Percentiles rank a stretch among this genome's conserved stretches.
Conservation (phyloP, 2,113 vertebrate genomes). For the Micronycteris hirsuta region DNA sequence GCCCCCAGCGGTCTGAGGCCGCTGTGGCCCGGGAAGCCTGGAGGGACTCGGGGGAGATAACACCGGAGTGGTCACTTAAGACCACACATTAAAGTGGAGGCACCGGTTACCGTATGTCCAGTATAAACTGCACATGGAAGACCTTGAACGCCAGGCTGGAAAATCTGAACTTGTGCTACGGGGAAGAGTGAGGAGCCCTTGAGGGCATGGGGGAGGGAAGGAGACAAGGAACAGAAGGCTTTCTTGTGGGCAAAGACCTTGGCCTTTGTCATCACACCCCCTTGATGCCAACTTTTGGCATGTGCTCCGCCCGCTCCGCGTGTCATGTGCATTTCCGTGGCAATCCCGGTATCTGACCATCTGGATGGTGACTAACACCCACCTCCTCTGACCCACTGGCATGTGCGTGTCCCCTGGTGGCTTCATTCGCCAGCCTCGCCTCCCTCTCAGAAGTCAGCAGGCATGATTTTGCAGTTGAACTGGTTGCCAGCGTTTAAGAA, state of each 20-base stretch:
- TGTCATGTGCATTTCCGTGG: background rate
- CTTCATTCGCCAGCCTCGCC: background rate
- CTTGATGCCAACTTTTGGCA: background rate
- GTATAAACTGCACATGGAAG: rapidly evolving
- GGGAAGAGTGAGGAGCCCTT: background rate
- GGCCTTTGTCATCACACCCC: background rate
- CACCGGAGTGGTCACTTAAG: background rate
- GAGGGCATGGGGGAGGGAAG: background rate
- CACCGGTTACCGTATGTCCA: background rate
- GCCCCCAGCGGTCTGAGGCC: background rate
- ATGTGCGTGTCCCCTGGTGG: background rate
- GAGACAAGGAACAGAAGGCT: background rate
- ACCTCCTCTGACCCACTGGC: background rate
- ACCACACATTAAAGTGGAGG: background rate
- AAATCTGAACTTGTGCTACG: background rate
- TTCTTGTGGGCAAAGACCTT: background rate
- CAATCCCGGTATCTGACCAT: background rate
- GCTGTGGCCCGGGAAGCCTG: background rate
- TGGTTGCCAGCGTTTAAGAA: background rate
- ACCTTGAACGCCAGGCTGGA: background rate
- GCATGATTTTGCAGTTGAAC: background rate
- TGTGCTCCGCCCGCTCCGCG: background rate
- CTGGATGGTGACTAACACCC: background rate
- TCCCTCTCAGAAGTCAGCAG: background rate
- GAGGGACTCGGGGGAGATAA: no score